Conservation (phyloP, 37 sponge, comb jelly and placozoan genomes). For the Geodia barretti region DNA sequence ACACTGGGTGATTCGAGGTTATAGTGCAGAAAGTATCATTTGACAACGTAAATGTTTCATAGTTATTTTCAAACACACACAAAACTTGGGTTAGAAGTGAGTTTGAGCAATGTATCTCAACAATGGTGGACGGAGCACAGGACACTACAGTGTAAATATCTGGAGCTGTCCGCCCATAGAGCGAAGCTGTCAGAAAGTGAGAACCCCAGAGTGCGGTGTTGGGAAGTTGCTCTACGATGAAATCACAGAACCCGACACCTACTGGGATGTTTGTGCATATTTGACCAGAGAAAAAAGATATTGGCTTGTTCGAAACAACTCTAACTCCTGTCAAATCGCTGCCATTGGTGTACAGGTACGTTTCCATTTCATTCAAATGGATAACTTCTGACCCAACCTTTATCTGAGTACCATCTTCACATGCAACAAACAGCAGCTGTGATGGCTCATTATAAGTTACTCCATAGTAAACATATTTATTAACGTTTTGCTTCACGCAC, state of each 20-base stretch:
- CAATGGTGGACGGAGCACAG: conserved; percentile 20
- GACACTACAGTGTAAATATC: conserved; percentile 42
- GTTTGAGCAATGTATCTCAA: conserved; percentile 24
- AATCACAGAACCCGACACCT: conserved; percentile 37
- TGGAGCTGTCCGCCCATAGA: conserved; percentile 3
- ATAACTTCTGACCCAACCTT: conserved; percentile 16
- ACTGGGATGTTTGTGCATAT: conserved; percentile 18
- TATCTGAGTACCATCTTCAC: conserved; percentile 46
- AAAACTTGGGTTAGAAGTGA: no score
- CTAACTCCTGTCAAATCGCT: conserved; percentile 45
- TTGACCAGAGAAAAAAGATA: conserved; percentile 50
- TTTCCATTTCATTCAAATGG: conserved; percentile 14
- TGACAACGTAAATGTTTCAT: no score
- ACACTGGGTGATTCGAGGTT: conserved; percentile 39
- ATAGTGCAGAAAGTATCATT: conserved; percentile 18
- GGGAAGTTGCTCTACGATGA: conserved; percentile 54
- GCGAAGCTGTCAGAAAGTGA: conserved; percentile 39
- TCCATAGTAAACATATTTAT: conserved; percentile 47
- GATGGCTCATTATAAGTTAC: conserved; percentile 17
- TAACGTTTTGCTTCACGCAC: background rate
- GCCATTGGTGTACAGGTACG: background rate
- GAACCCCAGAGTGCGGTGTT: conserved; percentile 63
- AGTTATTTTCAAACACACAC: no score
- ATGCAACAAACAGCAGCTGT: conserved; percentile 26
- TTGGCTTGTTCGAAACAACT: conserved; percentile 29